Evolutionary conservation across 2,888 invertebrate species (phyloP), one percentile per base, ranked within the genome.

Genomic region (Prosopocoilus inquinatus): DNA sequence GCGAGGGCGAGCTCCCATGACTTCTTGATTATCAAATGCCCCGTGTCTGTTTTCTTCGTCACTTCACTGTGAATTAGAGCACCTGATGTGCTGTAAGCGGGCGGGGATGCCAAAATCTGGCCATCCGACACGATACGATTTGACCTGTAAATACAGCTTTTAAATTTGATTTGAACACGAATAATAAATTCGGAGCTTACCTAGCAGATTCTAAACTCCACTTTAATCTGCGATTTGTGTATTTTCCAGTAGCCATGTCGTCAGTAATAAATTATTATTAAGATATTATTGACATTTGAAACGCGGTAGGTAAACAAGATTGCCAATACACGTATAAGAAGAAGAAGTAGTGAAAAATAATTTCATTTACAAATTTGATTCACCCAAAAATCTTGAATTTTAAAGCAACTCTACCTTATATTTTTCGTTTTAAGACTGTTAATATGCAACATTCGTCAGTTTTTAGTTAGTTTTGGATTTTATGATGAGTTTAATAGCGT

Each of bases 1-100:
- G 92, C 96, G 12, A 97, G 77, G 0, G 97, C 97, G 49, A 97
- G 84, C 73, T 98, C 97, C 97, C 97, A 98, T 48, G 96, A 90
- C 74, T 96, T 94, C 75, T 96, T 96, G 7, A 93, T 91, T 63
- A 96, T 88, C 50, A 95, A 80, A 68, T 90, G 86, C 75, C 89
- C 90, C 0, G 90, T 86, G 73, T 93, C 92, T 0, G 87, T 84
- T 70, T 95, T 94, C 73, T 88, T 88, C 0, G 89, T 87, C 3
- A 88, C 84, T 80, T 94, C 94, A 2, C 83, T 85, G 65, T 88
- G 88, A 67, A 82, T 86, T 44, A 89, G 84, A 55, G 85, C 84
- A 2, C 86, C 82, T 1, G 88, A 85, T 49, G 88, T 85, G 74
- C 87, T 91, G 70, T 88, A 95, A 0, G 94, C 94, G 33, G 94